A percentile compares a stretch with the other conserved stretches of the same genome.
phyloP scores from a whole-genome alignment of 2,113 vertebrate genomes.

The Diadophis punctatus region DNA sequence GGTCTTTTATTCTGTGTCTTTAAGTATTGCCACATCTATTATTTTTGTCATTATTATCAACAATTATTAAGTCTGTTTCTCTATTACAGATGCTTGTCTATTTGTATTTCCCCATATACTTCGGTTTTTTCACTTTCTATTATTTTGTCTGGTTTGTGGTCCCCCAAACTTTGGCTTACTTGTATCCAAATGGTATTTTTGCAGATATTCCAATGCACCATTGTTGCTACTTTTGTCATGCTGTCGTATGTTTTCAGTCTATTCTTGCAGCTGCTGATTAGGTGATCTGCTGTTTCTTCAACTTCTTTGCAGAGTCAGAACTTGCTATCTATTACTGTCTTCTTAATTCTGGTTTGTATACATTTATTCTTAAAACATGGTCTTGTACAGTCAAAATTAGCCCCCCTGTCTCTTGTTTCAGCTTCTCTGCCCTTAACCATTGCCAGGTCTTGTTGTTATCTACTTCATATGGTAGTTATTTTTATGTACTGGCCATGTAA shows the following conservation, averaged over 20 bases:
- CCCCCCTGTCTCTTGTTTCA: too few relatives aligned
- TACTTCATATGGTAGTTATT: too few relatives aligned
- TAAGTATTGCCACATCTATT: background rate
- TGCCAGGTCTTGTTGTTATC: too few relatives aligned
- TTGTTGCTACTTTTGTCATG: background rate
- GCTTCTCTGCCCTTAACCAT: too few relatives aligned
- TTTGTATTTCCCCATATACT: too few relatives aligned
- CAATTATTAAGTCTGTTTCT: background rate
- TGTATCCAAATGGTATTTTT: background rate
- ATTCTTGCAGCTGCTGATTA: background rate
- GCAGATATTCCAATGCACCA: background rate
- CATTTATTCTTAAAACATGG: too few relatives aligned
- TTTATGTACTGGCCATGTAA: too few relatives aligned
- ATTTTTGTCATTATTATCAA: background rate
- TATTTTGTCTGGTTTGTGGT: background rate
- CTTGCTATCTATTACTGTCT: background rate
- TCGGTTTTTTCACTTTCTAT: background rate
- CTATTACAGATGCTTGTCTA: too few relatives aligned
- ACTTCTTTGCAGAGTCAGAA: background rate
- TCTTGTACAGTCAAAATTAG: too few relatives aligned
- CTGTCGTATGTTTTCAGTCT: background rate
- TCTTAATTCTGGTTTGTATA: too few relatives aligned
- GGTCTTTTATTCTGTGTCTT: too few relatives aligned
- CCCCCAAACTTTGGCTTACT: background rate
- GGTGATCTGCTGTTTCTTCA: background rate